Evolutionary conservation across 64 coral and sea anemone genomes (phyloP), one percentile per base, ranked within the genome.

Genomic region (Cladopsammia gracilis): DNA sequence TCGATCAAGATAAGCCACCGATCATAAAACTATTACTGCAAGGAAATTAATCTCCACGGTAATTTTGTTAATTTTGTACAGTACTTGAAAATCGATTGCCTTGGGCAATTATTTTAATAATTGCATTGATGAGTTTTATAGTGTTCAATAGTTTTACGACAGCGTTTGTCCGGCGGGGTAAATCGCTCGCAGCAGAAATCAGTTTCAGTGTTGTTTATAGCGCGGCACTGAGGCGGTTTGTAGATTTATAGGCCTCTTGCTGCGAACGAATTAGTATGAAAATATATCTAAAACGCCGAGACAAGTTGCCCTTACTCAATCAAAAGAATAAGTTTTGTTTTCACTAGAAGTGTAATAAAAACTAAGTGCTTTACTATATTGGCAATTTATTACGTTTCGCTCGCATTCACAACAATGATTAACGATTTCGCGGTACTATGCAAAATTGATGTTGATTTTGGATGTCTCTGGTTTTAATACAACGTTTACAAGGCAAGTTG

Each of bases 21-120:
- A 71, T 89, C 74, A 62, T 62, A 19, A 94, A 94, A 48, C 73
- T 79, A 94, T 94, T 94, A 67, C 69, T 44, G n/a, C 48, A 83
- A 94, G 61, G 77, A 94, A 94, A 94, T 83, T 89, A 89, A 89
- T 73, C 53, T 66, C 7, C 46, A 82, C 26, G 25, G 23, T 54
- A 64, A 89, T 75, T 75, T 84, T 67, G 15, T n/a, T 54, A 64
- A 89, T 75, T 75, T 84, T 67, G 15, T n/a, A 48, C 15, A 68
- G 34, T 47, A 50, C 80, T 84, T 84, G 80, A 84, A 84, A 84
- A 22, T 50, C 45, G 62, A 84, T 68, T 64, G n/a, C 62, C 58
- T 46, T 22, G 3, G 12, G 80, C 80, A 84, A 84, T 84, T 84
- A 68, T 66, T 23, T 49, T 48, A 54, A 19, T 54, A 52, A 77